Conservation (phyloP, 2,797 vertebrate genomes). For the Paramormyrops hopkinsi region DNA sequence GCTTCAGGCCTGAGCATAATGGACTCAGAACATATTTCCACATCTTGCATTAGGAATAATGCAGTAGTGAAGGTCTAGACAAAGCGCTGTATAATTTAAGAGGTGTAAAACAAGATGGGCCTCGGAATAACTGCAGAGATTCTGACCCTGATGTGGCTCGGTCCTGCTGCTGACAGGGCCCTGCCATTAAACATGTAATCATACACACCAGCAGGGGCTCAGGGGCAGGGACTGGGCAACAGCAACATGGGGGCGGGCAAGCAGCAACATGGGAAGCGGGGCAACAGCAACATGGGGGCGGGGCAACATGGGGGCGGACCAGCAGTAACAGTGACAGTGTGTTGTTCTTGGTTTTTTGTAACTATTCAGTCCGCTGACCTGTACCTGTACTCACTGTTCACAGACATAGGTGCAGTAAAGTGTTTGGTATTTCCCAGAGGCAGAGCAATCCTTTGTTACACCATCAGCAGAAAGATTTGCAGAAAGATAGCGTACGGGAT, state of each 20-base stretch:
- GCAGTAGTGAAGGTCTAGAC: constrained; percentile 17
- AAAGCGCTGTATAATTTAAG: constrained; percentile 20
- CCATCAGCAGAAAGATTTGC: not conserved
- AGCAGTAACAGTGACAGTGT: not conserved
- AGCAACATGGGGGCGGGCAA: no score
- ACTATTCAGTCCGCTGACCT: not conserved
- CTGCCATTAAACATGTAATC: not conserved
- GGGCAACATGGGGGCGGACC: not conserved
- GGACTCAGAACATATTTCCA: not conserved
- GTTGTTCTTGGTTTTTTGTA: not conserved
- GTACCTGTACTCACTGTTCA: not conserved
- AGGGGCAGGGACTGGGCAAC: no score
- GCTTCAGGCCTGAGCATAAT: not conserved
- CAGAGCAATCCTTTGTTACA: not conserved
- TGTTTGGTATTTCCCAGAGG: not conserved
- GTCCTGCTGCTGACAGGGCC: not conserved
- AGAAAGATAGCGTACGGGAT: not conserved
- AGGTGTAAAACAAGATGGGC: constrained; percentile 23
- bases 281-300: not conserved
- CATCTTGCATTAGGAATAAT: constrained; percentile 9
- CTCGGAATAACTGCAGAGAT: not conserved
- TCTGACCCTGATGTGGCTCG: no score
- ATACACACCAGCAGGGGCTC: not conserved
- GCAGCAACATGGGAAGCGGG: no score
- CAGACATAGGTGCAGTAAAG: not conserved